phyloP scores from a whole-genome alignment of 2,888 invertebrate species.

The Lobophora halterata region DNA sequence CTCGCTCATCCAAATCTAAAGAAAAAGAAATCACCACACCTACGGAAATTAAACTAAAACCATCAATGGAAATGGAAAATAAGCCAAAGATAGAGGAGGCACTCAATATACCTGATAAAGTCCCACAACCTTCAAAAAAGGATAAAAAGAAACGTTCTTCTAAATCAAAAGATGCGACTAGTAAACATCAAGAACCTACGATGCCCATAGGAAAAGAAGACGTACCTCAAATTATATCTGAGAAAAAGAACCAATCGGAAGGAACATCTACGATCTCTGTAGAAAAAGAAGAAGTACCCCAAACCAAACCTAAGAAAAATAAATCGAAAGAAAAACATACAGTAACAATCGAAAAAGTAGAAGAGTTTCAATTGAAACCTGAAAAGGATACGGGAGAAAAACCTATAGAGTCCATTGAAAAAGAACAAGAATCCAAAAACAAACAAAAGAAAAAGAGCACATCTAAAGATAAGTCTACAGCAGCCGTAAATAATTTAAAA shows the following conservation, averaged over 20 bases:
- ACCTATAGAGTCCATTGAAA: too few species aligned
- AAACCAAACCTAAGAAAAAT: conserved; percentile 62
- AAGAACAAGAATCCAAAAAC: too few species aligned
- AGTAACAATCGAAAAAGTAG: conserved; percentile 31
- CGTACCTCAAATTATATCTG: background rate
- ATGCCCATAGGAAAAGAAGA: conserved; percentile 4
- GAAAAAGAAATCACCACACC: conserved; percentile 67
- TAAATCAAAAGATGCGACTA: conserved; percentile 47
- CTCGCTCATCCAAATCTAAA: conserved; percentile 62
- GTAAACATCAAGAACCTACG: conserved; percentile 26
- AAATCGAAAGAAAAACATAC: conserved; percentile 31
- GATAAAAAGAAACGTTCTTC: conserved; percentile 61
- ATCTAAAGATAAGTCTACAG: too few species aligned
- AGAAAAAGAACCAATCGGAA: conserved; percentile 1
- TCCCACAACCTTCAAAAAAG: conserved; percentile 51
- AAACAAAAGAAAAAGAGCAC: too few species aligned
- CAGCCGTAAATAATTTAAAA: too few species aligned
- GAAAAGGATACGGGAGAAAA: too few species aligned
- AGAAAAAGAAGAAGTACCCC: conserved; percentile 14
- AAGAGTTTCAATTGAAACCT: too few species aligned
- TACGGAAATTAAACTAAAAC: too few species aligned
- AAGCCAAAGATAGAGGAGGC: conserved; percentile 39
- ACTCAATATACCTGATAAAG: conserved; percentile 48
- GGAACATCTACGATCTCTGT: conserved; percentile 23
- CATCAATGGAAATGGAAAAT: too few species aligned